Evolutionary conservation across 2,797 vertebrate genomes (phyloP).

Genomic region (Enteromius mattozi): DNA sequence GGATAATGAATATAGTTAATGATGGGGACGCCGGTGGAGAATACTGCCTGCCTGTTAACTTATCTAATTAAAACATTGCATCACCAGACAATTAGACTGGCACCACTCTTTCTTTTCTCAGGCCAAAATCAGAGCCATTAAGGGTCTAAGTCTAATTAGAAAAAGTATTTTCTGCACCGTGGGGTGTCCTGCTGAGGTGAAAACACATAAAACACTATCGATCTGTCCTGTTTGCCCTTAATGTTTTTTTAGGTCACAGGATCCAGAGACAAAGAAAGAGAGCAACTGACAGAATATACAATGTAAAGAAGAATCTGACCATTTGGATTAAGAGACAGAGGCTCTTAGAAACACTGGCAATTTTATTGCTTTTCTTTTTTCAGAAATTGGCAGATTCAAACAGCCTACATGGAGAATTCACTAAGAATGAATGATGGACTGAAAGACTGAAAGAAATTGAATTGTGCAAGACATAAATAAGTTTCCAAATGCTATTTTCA

Average conservation of each 20-base stretch:
- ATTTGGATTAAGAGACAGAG: not conserved
- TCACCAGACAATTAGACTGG: constrained; percentile 73
- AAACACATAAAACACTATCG: constrained; percentile 75
- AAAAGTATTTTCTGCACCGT: constrained; percentile 73
- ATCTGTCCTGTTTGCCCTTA: constrained; percentile 67
- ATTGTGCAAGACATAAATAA: not conserved
- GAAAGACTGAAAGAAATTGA: not conserved
- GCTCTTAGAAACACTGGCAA: not conserved
- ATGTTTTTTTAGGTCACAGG: constrained; percentile 24
- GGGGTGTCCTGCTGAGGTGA: constrained; percentile 70
- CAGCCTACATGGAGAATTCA: not conserved
- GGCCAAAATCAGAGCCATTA: constrained; percentile 77
- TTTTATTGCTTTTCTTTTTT: not conserved
- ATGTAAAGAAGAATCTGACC: not conserved
- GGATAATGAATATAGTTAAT: constrained; percentile 77
- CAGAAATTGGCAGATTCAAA: not conserved
- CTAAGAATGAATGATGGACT: not conserved
- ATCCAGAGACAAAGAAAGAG: constrained; percentile 27
- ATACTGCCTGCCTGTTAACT: constrained; percentile 77
- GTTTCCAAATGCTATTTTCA: not conserved
- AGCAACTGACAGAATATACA: not conserved
- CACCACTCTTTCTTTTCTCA: constrained; percentile 57
- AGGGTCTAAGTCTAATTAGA: constrained; percentile 76
- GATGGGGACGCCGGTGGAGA: constrained; percentile 62
- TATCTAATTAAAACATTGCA: constrained; percentile 77